A percentile compares a stretch with the other conserved stretches of the same genome.
phyloP scores from a whole-genome alignment of 2,797 vertebrate species.

The Lerista edwardsae region DNA sequence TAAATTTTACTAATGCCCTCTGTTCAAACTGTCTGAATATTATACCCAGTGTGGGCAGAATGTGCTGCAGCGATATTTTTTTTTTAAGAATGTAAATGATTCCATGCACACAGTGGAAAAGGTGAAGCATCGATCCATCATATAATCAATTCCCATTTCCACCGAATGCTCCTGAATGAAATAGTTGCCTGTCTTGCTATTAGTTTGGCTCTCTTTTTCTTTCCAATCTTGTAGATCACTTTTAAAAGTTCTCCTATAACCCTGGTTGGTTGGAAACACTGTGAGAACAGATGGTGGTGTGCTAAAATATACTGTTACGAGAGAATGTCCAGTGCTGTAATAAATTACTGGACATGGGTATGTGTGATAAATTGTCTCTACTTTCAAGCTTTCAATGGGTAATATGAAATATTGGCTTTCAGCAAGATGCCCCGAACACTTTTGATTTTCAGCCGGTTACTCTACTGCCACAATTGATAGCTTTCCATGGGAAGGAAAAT shows the following conservation, averaged over 20 bases:
- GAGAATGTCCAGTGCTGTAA: constrained; percentile 43
- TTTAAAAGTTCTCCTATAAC: constrained; percentile 13
- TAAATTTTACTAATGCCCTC: background rate
- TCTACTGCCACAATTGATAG: constrained; percentile 56
- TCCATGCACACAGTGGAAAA: background rate
- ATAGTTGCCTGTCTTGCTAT: background rate
- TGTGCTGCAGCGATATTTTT: background rate
- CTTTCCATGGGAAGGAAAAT: constrained; percentile 42
- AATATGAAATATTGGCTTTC: constrained; percentile 63
- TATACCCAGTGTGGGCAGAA: background rate
- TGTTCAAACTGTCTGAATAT: background rate
- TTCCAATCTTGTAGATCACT: background rate
- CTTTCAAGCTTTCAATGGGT: constrained; percentile 53
- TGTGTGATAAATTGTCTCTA: constrained; percentile 35
- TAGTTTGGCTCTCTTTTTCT: background rate
- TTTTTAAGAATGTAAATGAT: background rate
- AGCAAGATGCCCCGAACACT: constrained; percentile 52
- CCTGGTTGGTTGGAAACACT: constrained; percentile 6
- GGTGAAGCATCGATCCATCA: background rate
- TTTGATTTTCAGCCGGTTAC: constrained; percentile 67
- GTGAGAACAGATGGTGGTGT: constrained; percentile 33
- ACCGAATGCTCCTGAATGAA: background rate
- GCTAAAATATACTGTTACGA: constrained; percentile 26
- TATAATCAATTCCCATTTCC: constrained; percentile 21
- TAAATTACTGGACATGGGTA: constrained; percentile 36